Conservation (phyloP, 1,140 invertebrate genomes). For the Bombus polaris region DNA sequence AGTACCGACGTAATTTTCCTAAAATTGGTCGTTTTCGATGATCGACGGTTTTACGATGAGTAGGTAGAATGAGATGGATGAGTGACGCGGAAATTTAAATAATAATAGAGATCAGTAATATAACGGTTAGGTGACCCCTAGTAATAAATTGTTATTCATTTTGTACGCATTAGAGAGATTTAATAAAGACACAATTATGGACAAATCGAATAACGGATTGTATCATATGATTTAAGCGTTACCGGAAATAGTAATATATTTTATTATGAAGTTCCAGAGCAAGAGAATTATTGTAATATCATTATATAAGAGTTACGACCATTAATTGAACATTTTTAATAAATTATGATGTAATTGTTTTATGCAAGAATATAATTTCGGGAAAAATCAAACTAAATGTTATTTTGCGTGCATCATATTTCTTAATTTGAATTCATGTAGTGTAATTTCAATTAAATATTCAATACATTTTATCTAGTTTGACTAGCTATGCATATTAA, state of each 20-base stretch:
- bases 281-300: background rate
- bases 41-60: background rate
- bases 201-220: background rate
- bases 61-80: background rate
- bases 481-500: background rate
- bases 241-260: slow-evolving; percentile 1
- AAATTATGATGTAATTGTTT: background rate
- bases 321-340: background rate
- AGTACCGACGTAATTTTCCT: background rate
- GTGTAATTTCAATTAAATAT: background rate
- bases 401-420: background rate
- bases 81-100: slow-evolving; percentile 7
- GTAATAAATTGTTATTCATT: background rate
- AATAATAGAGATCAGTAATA: background rate
- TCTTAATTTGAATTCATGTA: background rate
- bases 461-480: background rate
- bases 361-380: background rate
- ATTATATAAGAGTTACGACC: background rate
- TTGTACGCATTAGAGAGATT: background rate
- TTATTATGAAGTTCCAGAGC: background rate
- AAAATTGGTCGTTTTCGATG: background rate
- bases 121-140: background rate
- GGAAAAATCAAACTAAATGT: background rate
- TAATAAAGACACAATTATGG: background rate
- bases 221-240: background rate